These are phyloP conservation scores for Cynopterus brachyotis DNA, from an alignment of 2,113 vertebrate genomes.

Conservation along the genomic window DNA sequence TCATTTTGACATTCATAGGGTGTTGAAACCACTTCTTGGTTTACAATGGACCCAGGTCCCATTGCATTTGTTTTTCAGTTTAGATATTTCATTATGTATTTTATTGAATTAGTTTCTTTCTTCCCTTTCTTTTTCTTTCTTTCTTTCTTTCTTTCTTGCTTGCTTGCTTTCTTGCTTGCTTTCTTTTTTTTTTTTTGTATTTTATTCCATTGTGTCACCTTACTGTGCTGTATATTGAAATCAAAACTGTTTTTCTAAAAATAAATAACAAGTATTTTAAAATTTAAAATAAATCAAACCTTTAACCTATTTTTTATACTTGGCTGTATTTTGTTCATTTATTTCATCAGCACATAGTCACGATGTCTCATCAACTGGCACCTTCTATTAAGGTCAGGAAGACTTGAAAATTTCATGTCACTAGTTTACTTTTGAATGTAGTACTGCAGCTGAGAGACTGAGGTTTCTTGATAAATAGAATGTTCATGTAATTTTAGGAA, in stretches of 20 bases:
- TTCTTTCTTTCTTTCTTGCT: no score
- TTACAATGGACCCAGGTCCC: background rate
- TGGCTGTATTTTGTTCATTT: background rate
- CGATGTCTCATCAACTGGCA: background rate
- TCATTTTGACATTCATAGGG: background rate
- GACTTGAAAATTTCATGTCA: background rate
- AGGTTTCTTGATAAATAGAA: background rate
- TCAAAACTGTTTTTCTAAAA: background rate
- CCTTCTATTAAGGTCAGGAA: background rate
- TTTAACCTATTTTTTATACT: background rate
- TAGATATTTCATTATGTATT: background rate
- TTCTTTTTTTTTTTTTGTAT: background rate
- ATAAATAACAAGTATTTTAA: conserved; percentile 35
- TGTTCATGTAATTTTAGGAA: background rate
- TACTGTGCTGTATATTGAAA: background rate
- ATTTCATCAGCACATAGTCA: background rate
- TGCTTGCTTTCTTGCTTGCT: no score
- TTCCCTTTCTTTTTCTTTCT: no score
- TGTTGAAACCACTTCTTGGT: background rate
- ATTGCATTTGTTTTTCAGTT: background rate
- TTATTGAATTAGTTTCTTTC: background rate
- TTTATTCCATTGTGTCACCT: background rate
- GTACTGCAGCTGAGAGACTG: background rate
- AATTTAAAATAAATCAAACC: background rate
- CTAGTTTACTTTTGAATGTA: background rate